Conservation (phyloP, 1,140 invertebrate species). For the Vanessa atalanta region DNA sequence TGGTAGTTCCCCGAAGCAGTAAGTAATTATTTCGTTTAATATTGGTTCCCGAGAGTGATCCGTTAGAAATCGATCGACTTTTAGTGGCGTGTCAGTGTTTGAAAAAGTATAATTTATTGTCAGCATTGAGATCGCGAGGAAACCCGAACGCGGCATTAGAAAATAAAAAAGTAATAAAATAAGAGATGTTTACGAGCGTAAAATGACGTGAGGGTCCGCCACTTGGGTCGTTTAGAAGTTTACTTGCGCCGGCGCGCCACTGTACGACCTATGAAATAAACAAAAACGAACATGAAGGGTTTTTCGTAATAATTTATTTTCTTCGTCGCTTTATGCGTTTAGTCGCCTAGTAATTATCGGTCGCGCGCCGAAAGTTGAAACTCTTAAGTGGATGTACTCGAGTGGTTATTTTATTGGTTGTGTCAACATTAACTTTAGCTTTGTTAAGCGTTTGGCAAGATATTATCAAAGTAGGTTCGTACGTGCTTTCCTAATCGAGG, state of each 20-base stretch:
- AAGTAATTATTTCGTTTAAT: slow-evolving; percentile 70
- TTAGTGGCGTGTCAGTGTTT: slow-evolving; percentile 79
- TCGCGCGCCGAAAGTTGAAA: slow-evolving; percentile 66
- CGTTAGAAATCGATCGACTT: slow-evolving; percentile 80
- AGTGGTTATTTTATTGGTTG: slow-evolving; percentile 67
- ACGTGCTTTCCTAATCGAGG: background rate
- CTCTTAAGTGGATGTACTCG: slow-evolving; percentile 54
- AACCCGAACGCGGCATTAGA: slow-evolving; percentile 75
- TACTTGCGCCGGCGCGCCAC: slow-evolving; percentile 48
- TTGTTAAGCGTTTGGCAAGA: slow-evolving; percentile 33
- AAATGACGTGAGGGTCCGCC: slow-evolving; percentile 70
- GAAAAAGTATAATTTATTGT: slow-evolving; percentile 79
- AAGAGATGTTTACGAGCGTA: slow-evolving; percentile 78
- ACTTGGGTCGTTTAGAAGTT: slow-evolving; percentile 60
- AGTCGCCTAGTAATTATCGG: slow-evolving; percentile 64
- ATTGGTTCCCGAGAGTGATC: slow-evolving; percentile 74
- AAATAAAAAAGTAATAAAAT: slow-evolving; percentile 80
- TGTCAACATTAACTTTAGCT: slow-evolving; percentile 63
- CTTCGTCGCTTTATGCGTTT: slow-evolving; percentile 65
- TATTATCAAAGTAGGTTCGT: background rate
- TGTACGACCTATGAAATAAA: slow-evolving; percentile 27
- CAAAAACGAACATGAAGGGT: slow-evolving; percentile 50
- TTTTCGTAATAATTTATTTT: slow-evolving; percentile 72
- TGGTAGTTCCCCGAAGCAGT: slow-evolving; percentile 67
- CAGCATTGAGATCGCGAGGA: slow-evolving; percentile 74